phyloP scores from a whole-genome alignment of 2,113 vertebrate species.

The Todiramphus chloris region DNA sequence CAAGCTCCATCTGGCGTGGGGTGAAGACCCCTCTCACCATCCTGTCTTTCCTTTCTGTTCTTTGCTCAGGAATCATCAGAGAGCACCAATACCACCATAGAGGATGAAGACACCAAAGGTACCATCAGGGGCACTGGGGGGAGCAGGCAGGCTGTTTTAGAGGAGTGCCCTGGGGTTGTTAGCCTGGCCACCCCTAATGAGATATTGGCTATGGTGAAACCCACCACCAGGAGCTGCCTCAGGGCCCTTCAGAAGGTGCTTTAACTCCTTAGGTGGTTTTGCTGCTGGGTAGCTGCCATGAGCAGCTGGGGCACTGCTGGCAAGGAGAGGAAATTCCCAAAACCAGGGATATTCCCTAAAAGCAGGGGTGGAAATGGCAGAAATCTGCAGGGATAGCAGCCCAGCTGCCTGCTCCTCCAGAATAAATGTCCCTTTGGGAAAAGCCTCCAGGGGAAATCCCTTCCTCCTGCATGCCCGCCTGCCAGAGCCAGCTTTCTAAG shows the following conservation, averaged over 20 bases:
- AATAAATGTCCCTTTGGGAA: background rate
- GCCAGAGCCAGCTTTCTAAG: constrained; percentile 33
- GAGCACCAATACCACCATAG: constrained; percentile 97
- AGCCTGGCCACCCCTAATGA: background rate
- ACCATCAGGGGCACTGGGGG: background rate
- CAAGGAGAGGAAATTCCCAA: background rate
- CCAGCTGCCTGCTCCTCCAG: background rate
- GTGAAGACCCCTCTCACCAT: constrained; percentile 33
- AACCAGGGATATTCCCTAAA: background rate
- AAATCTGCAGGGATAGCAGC: background rate
- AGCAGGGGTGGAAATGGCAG: background rate
- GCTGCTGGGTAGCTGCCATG: accelerated
- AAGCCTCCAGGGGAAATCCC: constrained; percentile 37
- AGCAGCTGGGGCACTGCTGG: background rate
- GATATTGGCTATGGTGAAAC: background rate
- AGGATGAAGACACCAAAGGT: constrained; percentile 98
- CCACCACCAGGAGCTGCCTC: background rate
- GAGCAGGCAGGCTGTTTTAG: background rate
- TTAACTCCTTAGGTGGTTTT: background rate
- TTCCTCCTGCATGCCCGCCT: background rate
- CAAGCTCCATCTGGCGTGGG: background rate
- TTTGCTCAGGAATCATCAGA: constrained; percentile 93
- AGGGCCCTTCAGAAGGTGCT: background rate
- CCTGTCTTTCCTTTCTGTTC: constrained; percentile 54
- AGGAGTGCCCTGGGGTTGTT: background rate